Base-by-base conservation (phyloP, 2,888 invertebrate genomes). In the Julus scanicus region DNA sequence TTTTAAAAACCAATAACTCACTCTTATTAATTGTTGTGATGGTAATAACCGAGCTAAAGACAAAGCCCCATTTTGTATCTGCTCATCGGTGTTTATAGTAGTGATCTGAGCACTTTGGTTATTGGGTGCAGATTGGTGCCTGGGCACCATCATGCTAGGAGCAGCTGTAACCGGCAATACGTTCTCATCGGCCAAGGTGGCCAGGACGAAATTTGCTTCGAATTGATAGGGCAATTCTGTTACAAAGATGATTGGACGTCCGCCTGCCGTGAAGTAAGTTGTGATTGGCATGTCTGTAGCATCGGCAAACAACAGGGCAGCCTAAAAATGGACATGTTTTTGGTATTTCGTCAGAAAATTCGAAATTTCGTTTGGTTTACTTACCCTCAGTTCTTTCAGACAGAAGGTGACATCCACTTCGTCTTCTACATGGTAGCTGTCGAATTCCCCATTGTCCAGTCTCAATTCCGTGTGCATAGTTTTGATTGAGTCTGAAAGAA, bases 381-480 rank as follows among this genome's bases (percentile, higher is more conserved):
- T 44, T 71, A 92, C 96, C 91, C 95, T 93, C 88, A 98, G 94
- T 91, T 97, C 97, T 92, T 96, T 97, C 87, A 97, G 92, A 89
- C 96, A 96, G 92, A 97, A 97, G 90, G 97, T 97, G 49, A 98
- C 94, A 39, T 94, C 94, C 0, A 95, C 94, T 90, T 95, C 95
- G 88, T 93, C 92, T 0, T 93, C 93, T 90, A 96, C 94, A 89
- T 92, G 92, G 91, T 95, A 97, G 87, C 93, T 93, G 89, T 94
- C 95, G 93, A 97, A 97, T 92, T 97, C 97, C 84, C 94, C 94
- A 3, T 94, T 93, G 89, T 95, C 95, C 49, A 97, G 92, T 88
- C 94, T 95, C 39, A 97, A 93, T 91, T 97, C 96, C 1, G 97
- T 96, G 89, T 96, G 93, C 91, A 96, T 95, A 88, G 95, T 94